Percentiles rank a stretch among this genome's conserved stretches.
These are phyloP conservation scores for Furcula furcula DNA, from an alignment of 2,888 invertebrate species.

Conservation along the genomic window DNA sequence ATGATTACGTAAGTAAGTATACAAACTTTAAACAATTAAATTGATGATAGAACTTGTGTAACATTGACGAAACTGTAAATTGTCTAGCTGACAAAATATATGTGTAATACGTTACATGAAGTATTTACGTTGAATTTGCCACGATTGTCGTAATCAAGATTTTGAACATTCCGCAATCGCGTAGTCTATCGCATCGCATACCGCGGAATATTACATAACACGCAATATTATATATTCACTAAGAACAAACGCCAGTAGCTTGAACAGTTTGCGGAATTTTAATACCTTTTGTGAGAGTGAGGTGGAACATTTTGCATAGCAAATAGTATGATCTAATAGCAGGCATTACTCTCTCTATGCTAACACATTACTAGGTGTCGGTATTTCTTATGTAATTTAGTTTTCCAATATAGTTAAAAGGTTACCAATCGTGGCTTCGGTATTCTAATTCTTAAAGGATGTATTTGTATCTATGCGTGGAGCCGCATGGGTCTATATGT, in stretches of 20 bases:
- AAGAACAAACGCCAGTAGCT: conserved; percentile 38
- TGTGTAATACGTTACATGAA: too few relatives aligned
- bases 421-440: too few relatives aligned
- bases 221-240: conserved; percentile 48
- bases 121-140: not conserved
- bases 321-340: conserved; percentile 46
- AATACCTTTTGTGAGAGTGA: conserved; percentile 40
- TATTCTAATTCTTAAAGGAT: too few relatives aligned
- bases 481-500: too few relatives aligned
- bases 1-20: too few relatives aligned
- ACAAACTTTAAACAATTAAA: too few relatives aligned
- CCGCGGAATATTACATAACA: conserved; percentile 43
- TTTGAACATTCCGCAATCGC: conserved; percentile 19
- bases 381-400: conserved; percentile 22
- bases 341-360: conserved; percentile 24
- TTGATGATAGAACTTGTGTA: too few relatives aligned
- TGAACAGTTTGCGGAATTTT: conserved; percentile 56
- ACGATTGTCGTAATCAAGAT: conserved; percentile 2
- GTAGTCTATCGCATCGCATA: too few relatives aligned
- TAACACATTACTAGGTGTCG: conserved; percentile 30
- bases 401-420: conserved; percentile 6
- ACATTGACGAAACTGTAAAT: too few relatives aligned
- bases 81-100: too few relatives aligned
- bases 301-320: conserved; percentile 45
- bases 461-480: too few relatives aligned